phyloP scores from a whole-genome alignment of 2,888 invertebrate genomes.

The Baronia brevicornis region DNA sequence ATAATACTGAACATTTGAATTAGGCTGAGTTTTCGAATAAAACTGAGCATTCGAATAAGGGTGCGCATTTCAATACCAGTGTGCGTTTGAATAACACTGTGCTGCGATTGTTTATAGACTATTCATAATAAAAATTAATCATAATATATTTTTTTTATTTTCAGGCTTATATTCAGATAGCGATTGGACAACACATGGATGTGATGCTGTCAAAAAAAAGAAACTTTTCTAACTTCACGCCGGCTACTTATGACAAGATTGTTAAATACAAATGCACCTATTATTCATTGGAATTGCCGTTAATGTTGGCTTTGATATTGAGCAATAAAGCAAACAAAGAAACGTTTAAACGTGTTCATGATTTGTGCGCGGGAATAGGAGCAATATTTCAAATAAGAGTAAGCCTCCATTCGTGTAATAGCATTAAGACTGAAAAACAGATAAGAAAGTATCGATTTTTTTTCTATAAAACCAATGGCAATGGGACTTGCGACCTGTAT shows the following conservation, averaged over 20 bases:
- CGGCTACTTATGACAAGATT: constrained; percentile 85
- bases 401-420: too few relatives aligned
- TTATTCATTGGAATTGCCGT: constrained; percentile 89
- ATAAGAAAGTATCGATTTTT: too few relatives aligned
- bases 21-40: too few relatives aligned
- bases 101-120: too few relatives aligned
- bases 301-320: constrained; percentile 86
- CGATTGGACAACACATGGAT: constrained; percentile 85
- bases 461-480: too few relatives aligned
- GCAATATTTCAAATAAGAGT: constrained; percentile 90
- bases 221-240: constrained; percentile 72
- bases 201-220: constrained; percentile 64
- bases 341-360: constrained; percentile 81
- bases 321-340: constrained; percentile 80
- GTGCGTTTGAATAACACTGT: too few relatives aligned
- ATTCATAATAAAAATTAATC: too few relatives aligned
- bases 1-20: too few relatives aligned
- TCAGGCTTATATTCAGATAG: constrained; percentile 70
- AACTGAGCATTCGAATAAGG: too few relatives aligned
- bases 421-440: too few relatives aligned
- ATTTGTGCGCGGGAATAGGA: constrained; percentile 87
- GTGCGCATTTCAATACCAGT: too few relatives aligned
- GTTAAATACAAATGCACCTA: constrained; percentile 89
- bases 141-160: constrained; percentile 11
- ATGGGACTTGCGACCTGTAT: too few relatives aligned